These are phyloP conservation scores for Protophormia terraenovae DNA, from an alignment of 2,888 invertebrate species.

Conservation along the genomic window DNA sequence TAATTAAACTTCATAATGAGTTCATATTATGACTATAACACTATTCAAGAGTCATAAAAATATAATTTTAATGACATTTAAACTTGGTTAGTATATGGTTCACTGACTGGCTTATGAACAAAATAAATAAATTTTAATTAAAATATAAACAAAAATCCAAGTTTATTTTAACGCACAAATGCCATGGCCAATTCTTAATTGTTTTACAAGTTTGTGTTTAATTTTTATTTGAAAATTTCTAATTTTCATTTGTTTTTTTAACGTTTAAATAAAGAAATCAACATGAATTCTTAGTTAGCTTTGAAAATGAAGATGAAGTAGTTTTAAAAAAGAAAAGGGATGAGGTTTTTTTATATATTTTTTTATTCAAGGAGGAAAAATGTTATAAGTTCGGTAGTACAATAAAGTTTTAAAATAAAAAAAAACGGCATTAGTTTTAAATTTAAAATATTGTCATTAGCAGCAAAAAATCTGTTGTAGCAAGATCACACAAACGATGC, in stretches of 20 bases:
- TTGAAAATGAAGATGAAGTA: too few species aligned
- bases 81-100: constrained; percentile 22
- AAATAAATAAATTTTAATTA: neutral
- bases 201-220: neutral
- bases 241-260: too few species aligned
- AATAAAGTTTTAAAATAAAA: too few species aligned
- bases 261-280: neutral
- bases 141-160: neutral
- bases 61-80: constrained; percentile 31
- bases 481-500: too few species aligned
- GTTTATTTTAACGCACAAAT: neutral
- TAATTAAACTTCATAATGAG: constrained; percentile 45
- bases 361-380: too few species aligned
- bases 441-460: too few species aligned
- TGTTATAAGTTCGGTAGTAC: too few species aligned
- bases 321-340: too few species aligned
- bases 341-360: too few species aligned
- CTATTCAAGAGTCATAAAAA: constrained; percentile 23
- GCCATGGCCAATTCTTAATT: constrained; percentile 2
- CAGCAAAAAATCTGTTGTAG: too few species aligned
- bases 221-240: constrained; percentile 13
- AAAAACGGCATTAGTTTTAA: too few species aligned
- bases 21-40: constrained; percentile 24
- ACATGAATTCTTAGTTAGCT: neutral
- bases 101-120: neutral